A percentile compares a stretch with the other conserved stretches of the same genome.
phyloP scores from a whole-genome alignment of 1,140 invertebrate species.

The Meloidogyne floridensis region DNA sequence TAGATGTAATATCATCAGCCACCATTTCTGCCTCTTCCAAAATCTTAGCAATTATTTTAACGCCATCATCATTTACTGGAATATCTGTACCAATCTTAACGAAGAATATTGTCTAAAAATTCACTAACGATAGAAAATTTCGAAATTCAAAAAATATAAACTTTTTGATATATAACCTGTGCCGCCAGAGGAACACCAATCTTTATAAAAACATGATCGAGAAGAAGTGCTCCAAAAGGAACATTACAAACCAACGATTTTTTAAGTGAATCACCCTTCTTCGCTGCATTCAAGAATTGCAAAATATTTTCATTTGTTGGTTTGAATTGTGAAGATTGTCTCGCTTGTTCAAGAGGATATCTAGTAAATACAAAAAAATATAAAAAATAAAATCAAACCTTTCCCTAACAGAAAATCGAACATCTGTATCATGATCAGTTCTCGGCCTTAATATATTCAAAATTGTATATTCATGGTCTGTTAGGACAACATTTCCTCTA shows the following conservation, averaged over 20 bases:
- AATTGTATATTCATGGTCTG: slow-evolving; percentile 86
- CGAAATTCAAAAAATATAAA: neutral
- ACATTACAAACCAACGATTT: slow-evolving; percentile 82
- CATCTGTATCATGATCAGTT: slow-evolving; percentile 83
- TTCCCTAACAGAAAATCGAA: slow-evolving; percentile 86
- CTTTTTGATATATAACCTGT: slow-evolving; percentile 62
- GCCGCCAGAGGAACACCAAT: slow-evolving; percentile 73
- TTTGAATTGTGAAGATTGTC: slow-evolving; percentile 42
- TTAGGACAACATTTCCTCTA: slow-evolving; percentile 91
- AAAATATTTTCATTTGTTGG: slow-evolving; percentile 51
- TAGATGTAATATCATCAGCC: slow-evolving; percentile 69
- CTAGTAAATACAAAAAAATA: slow-evolving; percentile 34
- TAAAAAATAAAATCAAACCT: slow-evolving; percentile 68
- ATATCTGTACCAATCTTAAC: slow-evolving; percentile 69
- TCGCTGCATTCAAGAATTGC: slow-evolving; percentile 69
- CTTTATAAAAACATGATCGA: slow-evolving; percentile 82
- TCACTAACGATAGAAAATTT: no score
- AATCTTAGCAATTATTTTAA: slow-evolving; percentile 74
- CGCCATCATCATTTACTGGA: slow-evolving; percentile 74
- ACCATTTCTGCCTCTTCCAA: slow-evolving; percentile 75
- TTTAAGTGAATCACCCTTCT: slow-evolving; percentile 74
- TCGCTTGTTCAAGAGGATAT: slow-evolving; percentile 59
- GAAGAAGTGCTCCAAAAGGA: slow-evolving; percentile 80
- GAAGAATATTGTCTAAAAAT: neutral
- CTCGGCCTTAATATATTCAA: slow-evolving; percentile 89